phyloP scores from a whole-genome alignment of 2,113 vertebrate genomes.

The Aramus guarauna region DNA sequence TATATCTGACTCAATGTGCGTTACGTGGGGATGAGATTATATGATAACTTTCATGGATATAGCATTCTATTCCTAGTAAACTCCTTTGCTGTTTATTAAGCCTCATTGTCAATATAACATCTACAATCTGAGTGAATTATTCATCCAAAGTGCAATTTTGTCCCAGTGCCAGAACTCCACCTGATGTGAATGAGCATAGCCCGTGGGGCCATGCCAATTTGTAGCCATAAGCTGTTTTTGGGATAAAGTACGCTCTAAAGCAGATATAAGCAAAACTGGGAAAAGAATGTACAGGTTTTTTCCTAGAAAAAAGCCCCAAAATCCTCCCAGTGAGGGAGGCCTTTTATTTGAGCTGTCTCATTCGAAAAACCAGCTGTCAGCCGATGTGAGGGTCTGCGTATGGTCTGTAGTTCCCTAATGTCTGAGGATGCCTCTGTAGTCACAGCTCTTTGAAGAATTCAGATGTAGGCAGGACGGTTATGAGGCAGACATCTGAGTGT shows the following conservation, averaged over 20 bases:
- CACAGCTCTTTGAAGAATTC: background rate
- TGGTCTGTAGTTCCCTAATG: background rate
- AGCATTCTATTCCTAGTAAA: background rate
- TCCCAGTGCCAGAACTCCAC: background rate
- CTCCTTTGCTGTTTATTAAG: background rate
- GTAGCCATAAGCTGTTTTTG: background rate
- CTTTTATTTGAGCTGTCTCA: background rate
- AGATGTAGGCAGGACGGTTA: background rate
- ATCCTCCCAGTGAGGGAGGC: background rate
- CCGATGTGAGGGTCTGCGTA: background rate
- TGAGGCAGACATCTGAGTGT: background rate
- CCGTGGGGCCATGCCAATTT: background rate
- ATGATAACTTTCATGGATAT: background rate
- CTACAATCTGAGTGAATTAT: background rate
- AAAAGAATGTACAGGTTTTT: background rate
- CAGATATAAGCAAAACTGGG: background rate
- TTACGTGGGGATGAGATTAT: background rate
- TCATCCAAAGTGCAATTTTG: background rate
- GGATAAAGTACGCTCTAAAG: background rate
- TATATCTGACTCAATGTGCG: accelerated
- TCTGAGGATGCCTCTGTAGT: background rate
- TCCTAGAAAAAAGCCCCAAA: background rate
- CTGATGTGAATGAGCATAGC: background rate
- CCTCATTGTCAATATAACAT: background rate
- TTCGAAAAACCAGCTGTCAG: background rate